These are phyloP conservation scores for Trinectes maculatus DNA, from an alignment of 2,113 vertebrate genomes.

Conservation along the genomic window DNA sequence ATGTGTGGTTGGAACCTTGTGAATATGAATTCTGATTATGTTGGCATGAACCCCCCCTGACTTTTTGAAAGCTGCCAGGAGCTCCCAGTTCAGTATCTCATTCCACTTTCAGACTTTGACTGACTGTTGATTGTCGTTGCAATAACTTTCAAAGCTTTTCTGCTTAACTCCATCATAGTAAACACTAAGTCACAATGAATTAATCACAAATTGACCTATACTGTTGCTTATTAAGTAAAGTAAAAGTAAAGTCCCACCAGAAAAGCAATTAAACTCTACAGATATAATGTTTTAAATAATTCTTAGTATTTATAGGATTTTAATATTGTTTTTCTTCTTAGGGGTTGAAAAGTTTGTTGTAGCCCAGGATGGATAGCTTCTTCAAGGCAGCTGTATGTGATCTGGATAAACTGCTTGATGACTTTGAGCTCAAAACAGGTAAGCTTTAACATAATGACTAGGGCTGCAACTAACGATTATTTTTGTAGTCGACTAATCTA, in stretches of 20 bases:
- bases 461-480: not conserved
- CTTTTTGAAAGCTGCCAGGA: too few species aligned
- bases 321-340: slow-evolving; percentile 7
- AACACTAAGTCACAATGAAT: not conserved
- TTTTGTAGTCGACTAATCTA: not conserved
- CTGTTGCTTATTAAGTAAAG: too few species aligned
- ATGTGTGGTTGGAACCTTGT: too few species aligned
- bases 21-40: too few species aligned
- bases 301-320: too few species aligned
- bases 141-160: not conserved
- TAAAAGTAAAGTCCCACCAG: too few species aligned
- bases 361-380: slow-evolving; percentile 92
- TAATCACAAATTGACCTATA: slow-evolving; percentile 26
- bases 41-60: too few species aligned
- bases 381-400: slow-evolving; percentile 97
- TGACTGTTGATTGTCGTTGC: too few species aligned
- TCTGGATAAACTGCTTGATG: slow-evolving; percentile 96
- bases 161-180: not conserved
- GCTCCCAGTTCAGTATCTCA: too few species aligned
- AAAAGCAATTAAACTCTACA: too few species aligned
- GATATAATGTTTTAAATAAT: too few species aligned
- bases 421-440: slow-evolving; percentile 96
- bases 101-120: too few species aligned
- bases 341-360: slow-evolving; percentile 31
- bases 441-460: slow-evolving; percentile 11